Evolutionary conservation across 1,140 invertebrate genomes (phyloP).

Genomic region (Asobara japonica): DNA sequence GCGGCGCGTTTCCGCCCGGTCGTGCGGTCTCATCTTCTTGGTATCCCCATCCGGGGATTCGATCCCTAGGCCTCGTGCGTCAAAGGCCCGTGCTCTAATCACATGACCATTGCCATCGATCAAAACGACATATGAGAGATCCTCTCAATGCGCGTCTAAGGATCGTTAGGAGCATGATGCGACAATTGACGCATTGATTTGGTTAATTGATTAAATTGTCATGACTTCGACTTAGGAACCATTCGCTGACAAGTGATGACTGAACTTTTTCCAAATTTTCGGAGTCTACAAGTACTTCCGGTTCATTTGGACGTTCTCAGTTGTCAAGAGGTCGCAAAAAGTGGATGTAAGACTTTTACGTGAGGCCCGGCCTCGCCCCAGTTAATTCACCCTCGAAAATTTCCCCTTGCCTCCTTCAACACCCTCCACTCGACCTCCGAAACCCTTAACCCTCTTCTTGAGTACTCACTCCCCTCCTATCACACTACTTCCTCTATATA

Average conservation of each 20-base stretch:
- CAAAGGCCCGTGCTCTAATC: no score
- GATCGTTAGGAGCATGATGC: no score
- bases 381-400: conserved; percentile 35
- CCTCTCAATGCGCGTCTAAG: no score
- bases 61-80: no score
- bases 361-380: conserved; percentile 43
- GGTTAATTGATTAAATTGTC: not conserved
- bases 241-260: no score
- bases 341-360: conserved; percentile 8
- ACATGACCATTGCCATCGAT: no score
- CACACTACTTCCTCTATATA: not conserved
- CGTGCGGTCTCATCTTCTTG: no score
- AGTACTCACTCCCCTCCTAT: not conserved
- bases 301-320: not conserved
- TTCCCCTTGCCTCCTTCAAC: conserved; percentile 9
- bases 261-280: not conserved
- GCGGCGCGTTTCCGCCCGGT: no score
- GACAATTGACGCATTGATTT: not conserved
- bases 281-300: not conserved
- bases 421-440: conserved; percentile 18
- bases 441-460: conserved; percentile 1
- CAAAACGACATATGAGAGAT: no score
- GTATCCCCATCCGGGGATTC: no score
- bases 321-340: not conserved
- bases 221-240: no score